Evolutionary conservation across 2,113 vertebrate genomes (phyloP).

Genomic region (Suricata suricatta): DNA sequence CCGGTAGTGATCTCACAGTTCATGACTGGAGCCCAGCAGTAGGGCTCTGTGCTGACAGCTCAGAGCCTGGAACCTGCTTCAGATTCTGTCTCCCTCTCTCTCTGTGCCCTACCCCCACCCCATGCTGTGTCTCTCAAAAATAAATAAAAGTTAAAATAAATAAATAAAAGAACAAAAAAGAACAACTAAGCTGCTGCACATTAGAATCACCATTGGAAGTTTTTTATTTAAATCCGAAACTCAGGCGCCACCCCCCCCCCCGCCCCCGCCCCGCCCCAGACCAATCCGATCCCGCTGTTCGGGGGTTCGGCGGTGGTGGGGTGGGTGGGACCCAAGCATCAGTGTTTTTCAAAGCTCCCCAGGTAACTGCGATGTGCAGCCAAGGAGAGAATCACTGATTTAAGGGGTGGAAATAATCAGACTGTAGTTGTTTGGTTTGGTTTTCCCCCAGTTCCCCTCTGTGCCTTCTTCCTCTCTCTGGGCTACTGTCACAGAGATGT

Average conservation of each 20-base stretch:
- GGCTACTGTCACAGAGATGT: neutral
- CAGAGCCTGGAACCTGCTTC: too few species aligned
- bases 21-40: too few species aligned
- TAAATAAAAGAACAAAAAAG: neutral
- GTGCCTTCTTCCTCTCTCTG: neutral
- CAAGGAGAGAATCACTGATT: neutral
- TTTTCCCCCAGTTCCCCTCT: neutral
- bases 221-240: neutral
- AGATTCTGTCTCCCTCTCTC: too few species aligned
- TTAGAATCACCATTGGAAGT: neutral
- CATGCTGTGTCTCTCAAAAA: too few species aligned
- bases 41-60: too few species aligned
- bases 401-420: neutral
- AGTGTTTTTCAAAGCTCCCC: neutral
- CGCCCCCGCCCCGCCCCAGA: too few species aligned
- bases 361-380: neutral
- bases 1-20: too few species aligned
- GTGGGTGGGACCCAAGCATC: too few species aligned
- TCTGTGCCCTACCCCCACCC: too few species aligned
- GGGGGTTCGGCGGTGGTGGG: too few species aligned
- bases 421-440: neutral
- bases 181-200: neutral
- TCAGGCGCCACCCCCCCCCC: neutral
- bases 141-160: too few species aligned
- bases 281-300: neutral